Base-by-base conservation (phyloP, 2,797 vertebrate species). In the Gobionotothen gibberifrons region DNA sequence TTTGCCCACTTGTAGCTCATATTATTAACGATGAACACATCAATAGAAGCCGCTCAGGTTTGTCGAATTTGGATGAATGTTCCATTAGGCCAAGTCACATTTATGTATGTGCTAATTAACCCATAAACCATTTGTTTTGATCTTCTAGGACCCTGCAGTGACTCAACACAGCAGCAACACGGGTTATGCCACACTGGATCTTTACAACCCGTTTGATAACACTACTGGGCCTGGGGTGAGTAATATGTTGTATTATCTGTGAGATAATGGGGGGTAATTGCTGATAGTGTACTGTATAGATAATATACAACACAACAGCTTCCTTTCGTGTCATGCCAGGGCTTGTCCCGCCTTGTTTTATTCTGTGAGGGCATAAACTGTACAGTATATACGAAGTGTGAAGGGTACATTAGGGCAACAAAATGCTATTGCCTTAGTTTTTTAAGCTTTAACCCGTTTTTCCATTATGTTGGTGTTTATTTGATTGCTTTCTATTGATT, bases 191-290 rank as follows among this genome's bases (percentile, higher is more conserved):
- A 96, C 96, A 0, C 92, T 98, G 88, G 97, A 98, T 19, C 94
- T 97, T 19, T 98, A 99, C 93, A 99, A 97, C 85, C 98, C 97
- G 0, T 99, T 99, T 81, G 97, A 98, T 78, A 95, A 90, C 69
- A 90, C 89, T 0, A 82, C 87, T 1, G 94, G 84, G 94, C 81
- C 87, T 1, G 94, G 84, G 94, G 96, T 96, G 82, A 94, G 93
- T 49, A 47, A 19, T 46, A 19, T 43, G 21, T 46, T 14, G 15
- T 3, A 2, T 47, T 14, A 36, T 66, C 7, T 40, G 7, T 59
- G 21, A 14, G 29, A 29, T 64, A 19, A 32, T 0, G 29, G 4
- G 21, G 11, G 3, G 15, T 9, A n/a, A 32, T 32, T 48, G n/a
- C 2, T 48, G 14, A 22, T 43, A 29, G 19, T 40, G 43, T 22